Base-by-base conservation (phyloP, 2,797 vertebrate genomes). In the Darevskia nairensis region DNA sequence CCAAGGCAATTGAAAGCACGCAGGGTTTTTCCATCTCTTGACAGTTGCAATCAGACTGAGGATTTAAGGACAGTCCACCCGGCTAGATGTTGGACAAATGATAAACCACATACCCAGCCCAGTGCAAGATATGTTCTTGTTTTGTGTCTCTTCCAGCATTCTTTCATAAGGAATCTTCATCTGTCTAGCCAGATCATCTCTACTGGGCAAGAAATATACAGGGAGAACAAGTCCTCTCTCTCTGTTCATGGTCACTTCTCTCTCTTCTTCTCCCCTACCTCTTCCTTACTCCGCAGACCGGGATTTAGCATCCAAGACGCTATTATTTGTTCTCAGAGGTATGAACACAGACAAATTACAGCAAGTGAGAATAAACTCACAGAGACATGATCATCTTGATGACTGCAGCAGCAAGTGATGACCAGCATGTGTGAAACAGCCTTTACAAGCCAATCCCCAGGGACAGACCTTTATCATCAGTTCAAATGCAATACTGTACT, bases 91-190 rank as follows among this genome's bases (percentile, higher is more conserved):
- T 91, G 84, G 88, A 94, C 89, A 84, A 93, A 90, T 29, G 89
- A 85, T 79, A 90, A 91, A 55, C 90, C 80, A 21, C 71, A 85
- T 81, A 91, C 64, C 92, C 90, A 92, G 85, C 90, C 92, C 86
- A 3, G 91, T 78, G 86, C 29, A 86, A 93, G 84, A 90, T 50
- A 77, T 39, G 71, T 78, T 86, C 55, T 25, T 90, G 41, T 90
- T 89, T 77, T 91, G 35, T 86, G 46, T 92, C 68, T 90, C 92
- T 90, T 88, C 87, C 82, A 86, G 92, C 80, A 76, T 88, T 81
- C 92, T 94, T 89, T 96, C 95, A 92, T 88, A 90, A 94, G 89
- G 88, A 77, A 95, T 94, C 88, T 91, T 93, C 92, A 80, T 90
- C 86, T 91, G 90, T 61, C 64, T 84, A 86, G 61, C 55, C 90